Evolutionary conservation across 2,113 vertebrate genomes (phyloP), one percentile per base, ranked within the genome.

Genomic region (Tauraco erythrolophus): DNA sequence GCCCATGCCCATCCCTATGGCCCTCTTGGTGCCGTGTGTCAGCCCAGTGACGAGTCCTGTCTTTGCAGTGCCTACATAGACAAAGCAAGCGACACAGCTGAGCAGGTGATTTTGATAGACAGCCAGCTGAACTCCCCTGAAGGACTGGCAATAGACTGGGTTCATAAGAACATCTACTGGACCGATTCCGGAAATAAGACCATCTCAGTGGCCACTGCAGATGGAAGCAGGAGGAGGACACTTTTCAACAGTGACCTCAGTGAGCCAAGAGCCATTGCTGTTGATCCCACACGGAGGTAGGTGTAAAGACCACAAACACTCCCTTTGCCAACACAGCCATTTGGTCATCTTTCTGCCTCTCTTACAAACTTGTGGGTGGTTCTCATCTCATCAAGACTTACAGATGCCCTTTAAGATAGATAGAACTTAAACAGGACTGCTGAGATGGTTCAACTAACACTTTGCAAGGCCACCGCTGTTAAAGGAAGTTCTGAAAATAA

Each of bases 121-220:
- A 98, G 99, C 56, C 98, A 98, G 72, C 98, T 99, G 41, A 98
- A 99, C 97, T 99, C 99, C 13, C 99, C 99, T 0, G 99, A 99
- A 97, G 99, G 99, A 41, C 98, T 99, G 95, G 99, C 99, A 0
- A 98, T 99, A 45, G 99, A 99, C 98, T 99, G 99, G 99, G 98
- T 99, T 53, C 99, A 99, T 74, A 99, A 99, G 96, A 99, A 99
- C 96, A 99, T 99, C 98, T 99, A 99, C 97, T 99, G 99, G 99
- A 99, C 99, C 0, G 99, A 99, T 97, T 99, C 99, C 0, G 99
- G 99, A 89, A 99, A 99, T 97, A 99, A 99, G 97, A 99, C 99
- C 88, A 99, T 99, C 97, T 99, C 99, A 0, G 99, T 99, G 51
- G 99, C 99, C 89, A 99, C 99, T 1, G 97, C 96, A 8, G 99